Conservation (phyloP, 2,113 vertebrate species). For the Salvelinus fontinalis region DNA sequence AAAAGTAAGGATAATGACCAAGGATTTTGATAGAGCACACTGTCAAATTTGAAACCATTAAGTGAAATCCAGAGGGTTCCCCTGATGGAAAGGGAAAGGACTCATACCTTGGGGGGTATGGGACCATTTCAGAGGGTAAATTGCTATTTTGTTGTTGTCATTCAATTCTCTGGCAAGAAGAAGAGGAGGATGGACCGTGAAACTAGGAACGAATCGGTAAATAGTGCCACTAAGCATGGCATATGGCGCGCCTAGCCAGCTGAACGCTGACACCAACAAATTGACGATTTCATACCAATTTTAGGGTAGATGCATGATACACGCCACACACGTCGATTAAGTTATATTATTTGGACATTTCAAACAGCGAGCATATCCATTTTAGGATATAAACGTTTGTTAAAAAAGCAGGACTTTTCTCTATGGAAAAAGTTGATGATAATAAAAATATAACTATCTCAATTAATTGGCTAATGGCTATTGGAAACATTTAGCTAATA, state of each 20-base stretch:
- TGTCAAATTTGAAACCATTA: neutral
- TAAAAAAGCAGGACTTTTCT: no score
- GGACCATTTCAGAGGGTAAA: constrained; percentile 65
- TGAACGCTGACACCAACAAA: constrained; percentile 73
- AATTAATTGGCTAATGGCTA: no score
- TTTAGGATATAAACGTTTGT: no score
- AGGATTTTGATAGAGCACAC: neutral
- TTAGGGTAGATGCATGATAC: constrained; percentile 45
- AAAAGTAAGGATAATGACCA: no score
- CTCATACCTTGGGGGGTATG: constrained; percentile 53
- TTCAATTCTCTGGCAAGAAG: constrained; percentile 63
- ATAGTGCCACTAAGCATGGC: constrained; percentile 67
- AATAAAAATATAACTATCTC: no score
- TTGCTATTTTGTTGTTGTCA: constrained; percentile 70
- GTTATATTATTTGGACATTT: neutral
- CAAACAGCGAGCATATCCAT: neutral
- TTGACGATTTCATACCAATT: constrained; percentile 80
- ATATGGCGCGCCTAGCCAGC: constrained; percentile 64
- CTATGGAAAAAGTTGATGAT: no score
- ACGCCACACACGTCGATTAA: constrained; percentile 68
- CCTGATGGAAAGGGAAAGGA: constrained; percentile 54
- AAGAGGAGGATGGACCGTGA: constrained; percentile 76
- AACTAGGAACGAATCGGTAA: constrained; percentile 78
- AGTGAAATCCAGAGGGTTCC: constrained; percentile 10
- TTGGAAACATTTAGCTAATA: no score